Evolutionary conservation across 1,140 invertebrate species (phyloP).

Genomic region (Pogonomyrmex barbatus): DNA sequence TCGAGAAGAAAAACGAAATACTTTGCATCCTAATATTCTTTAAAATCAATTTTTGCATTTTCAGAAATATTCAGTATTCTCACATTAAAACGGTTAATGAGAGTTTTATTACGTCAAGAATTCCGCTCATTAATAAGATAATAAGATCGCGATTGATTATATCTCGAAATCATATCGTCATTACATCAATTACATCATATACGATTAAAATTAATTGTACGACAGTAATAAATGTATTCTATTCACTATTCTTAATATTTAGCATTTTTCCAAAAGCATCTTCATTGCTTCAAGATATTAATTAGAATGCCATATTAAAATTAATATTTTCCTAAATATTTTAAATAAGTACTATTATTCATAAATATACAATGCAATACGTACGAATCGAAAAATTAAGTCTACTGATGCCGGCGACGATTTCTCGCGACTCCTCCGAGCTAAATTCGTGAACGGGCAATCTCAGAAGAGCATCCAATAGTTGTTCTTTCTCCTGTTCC

Average conservation of each 20-base stretch:
- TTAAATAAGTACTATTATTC: neutral
- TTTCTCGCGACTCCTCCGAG: constrained; percentile 79
- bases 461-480: constrained; percentile 89
- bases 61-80: neutral
- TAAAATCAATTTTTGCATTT: neutral
- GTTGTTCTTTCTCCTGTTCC: constrained; percentile 88
- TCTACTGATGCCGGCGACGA: constrained; percentile 80
- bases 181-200: neutral
- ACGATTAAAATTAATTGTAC: neutral
- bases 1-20: no score
- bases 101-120: neutral
- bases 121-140: neutral
- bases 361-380: neutral
- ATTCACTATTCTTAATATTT: neutral
- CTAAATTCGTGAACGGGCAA: constrained; percentile 86
- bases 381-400: constrained; percentile 78
- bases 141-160: constrained; percentile 11
- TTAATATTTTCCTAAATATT: constrained; percentile 4
- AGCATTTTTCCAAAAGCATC: neutral
- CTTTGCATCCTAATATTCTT: neutral
- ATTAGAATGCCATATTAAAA: neutral
- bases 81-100: neutral
- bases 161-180: constrained; percentile 6
- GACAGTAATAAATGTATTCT: neutral
- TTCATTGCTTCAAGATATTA: neutral